Conservation (phyloP, 2,888 invertebrate species). For the Pollenia angustigena region DNA sequence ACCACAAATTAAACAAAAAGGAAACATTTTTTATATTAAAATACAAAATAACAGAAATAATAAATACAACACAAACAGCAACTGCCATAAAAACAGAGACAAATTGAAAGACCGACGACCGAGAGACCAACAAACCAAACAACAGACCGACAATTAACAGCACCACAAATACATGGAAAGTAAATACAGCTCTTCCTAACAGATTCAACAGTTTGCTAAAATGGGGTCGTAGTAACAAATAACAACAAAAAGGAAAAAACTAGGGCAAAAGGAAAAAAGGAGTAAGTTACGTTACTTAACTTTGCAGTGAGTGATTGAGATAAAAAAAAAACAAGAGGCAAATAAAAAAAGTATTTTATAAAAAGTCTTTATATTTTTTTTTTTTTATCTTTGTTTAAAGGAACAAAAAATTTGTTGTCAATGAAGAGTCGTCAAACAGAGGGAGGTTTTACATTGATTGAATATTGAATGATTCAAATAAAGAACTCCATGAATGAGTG, state of each 20-base stretch:
- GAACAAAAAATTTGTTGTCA: slow-evolving; percentile 3
- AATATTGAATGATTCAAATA: slow-evolving; percentile 69
- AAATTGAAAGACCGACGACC: slow-evolving; percentile 18
- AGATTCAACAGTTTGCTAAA: slow-evolving; percentile 70
- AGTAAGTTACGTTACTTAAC: slow-evolving; percentile 63
- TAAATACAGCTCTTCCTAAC: slow-evolving; percentile 22
- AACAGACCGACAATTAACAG: slow-evolving; percentile 44
- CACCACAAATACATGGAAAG: slow-evolving; percentile 46
- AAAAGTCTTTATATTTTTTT: neutral
- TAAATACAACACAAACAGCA: slow-evolving; percentile 24
- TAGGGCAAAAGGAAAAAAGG: slow-evolving; percentile 20
- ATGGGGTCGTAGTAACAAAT: slow-evolving; percentile 61
- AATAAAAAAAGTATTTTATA: neutral
- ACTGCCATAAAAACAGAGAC: slow-evolving; percentile 29
- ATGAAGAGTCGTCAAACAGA: slow-evolving; percentile 51
- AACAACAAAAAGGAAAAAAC: slow-evolving; percentile 28
- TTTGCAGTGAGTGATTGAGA: slow-evolving; percentile 38
- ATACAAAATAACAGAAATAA: slow-evolving; percentile 32
- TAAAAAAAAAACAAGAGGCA: slow-evolving; percentile 19
- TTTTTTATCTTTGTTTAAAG: slow-evolving; percentile 15
- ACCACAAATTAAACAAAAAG: slow-evolving; percentile 68
- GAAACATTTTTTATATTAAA: slow-evolving; percentile 24
- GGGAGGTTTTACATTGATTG: slow-evolving; percentile 66
- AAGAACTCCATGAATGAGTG: slow-evolving; percentile 29
- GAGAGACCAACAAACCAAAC: neutral